Conservation (phyloP, 2,113 vertebrate genomes). For the Dicentrarchus labrax region DNA sequence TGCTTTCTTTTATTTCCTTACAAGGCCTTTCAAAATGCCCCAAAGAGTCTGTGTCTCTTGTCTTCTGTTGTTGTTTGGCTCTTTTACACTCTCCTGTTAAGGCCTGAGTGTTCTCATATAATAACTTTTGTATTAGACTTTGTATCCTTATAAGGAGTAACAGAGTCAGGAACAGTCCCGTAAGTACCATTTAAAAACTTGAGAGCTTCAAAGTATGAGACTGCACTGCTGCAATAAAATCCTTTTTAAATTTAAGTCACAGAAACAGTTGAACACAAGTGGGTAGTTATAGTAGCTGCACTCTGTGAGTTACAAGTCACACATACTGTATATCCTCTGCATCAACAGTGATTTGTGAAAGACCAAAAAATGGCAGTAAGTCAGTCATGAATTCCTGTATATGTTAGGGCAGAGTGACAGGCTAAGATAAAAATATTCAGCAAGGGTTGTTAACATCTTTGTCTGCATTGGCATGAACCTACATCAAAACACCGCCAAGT, state of each 20-base stretch:
- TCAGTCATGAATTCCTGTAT: background rate
- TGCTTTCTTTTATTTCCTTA: constrained; percentile 12
- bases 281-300: background rate
- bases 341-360: background rate
- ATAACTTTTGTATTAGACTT: constrained; percentile 41
- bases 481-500: background rate
- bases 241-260: constrained; percentile 9
- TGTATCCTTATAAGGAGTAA: constrained; percentile 63
- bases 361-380: background rate
- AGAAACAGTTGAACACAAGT: constrained; percentile 8
- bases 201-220: constrained; percentile 9
- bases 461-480: too few species aligned
- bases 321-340: background rate
- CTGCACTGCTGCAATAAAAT: constrained; percentile 27
- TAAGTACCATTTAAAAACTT: constrained; percentile 40
- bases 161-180: constrained; percentile 2
- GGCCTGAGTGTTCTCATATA: constrained; percentile 46
- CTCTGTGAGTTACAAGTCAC: background rate
- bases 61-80: constrained; percentile 9
- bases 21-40: constrained; percentile 10
- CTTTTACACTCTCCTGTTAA: constrained; percentile 35
- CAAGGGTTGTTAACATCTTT: background rate
- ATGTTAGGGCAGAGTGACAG: background rate
- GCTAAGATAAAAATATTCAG: background rate
- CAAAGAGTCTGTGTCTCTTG: background rate